These are phyloP conservation scores for Bucco capensis DNA, from an alignment of 2,113 vertebrate genomes.

Conservation along the genomic window DNA sequence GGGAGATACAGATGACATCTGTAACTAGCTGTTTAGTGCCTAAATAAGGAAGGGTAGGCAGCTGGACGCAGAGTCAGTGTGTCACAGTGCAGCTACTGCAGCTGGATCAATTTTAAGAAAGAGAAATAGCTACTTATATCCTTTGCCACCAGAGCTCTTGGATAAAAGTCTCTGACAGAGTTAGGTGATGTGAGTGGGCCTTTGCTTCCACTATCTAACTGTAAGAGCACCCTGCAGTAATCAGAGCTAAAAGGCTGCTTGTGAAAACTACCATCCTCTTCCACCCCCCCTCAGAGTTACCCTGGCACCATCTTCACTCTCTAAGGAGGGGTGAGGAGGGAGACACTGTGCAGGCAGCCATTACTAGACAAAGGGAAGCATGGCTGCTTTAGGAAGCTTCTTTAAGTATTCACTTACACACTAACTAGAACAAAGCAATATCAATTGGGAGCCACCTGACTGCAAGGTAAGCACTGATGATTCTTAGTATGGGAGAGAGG, in stretches of 20 bases:
- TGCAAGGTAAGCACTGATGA: no score
- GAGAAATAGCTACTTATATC: conserved; percentile 40
- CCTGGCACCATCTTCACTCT: rapidly evolving
- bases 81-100: background rate
- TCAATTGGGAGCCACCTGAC: no score
- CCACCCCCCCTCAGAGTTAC: background rate
- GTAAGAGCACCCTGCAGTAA: background rate
- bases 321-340: background rate
- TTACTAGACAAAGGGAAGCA: no score
- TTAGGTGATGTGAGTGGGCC: background rate
- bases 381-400: no score
- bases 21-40: background rate
- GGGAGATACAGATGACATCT: background rate
- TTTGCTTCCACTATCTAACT: background rate
- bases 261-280: background rate
- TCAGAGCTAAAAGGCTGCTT: background rate
- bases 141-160: conserved; percentile 15
- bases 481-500: no score
- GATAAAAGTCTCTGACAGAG: conserved; percentile 16
- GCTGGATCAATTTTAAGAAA: conserved; percentile 52
- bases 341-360: no score
- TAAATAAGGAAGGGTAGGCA: background rate
- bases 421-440: no score
- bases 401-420: no score
- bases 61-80: background rate